Evolutionary conservation across 2,888 invertebrate species (phyloP), one percentile per base, ranked within the genome.

Genomic region (Oxytorus armatus): DNA sequence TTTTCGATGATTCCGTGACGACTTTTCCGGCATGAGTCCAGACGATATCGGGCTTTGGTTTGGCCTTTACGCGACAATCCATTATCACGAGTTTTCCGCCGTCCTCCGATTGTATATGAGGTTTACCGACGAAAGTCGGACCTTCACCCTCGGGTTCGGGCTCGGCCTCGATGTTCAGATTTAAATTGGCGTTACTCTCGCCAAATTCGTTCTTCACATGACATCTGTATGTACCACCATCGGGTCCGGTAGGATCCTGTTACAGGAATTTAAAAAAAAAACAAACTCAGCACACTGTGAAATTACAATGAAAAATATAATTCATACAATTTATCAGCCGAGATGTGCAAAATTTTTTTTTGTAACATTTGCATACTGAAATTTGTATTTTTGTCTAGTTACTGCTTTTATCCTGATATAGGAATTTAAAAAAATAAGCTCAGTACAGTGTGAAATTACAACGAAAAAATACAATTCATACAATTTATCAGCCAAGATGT

Each of bases 111-210:
- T 96, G 95, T 88, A 97, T 97, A 82, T 96, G 95, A 23, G 97
- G 97, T 92, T 97, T 97, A 89, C 97, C 97, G 83, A 97, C 95
- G 92, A 99, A 99, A 25, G 97, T 97, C 74, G 99, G 99, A 33
- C 98, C 97, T 90, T 97, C 97, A 59, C 97, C 97, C 93, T 97
- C 97, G 0, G 96, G 96, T 93, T 97, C 97, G n/a, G 97, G 96
- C 92, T 97, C 97, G 88, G 99, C 98, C 94, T 98, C 98, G 92
- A 99, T 98, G 92, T 99, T 99, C 76, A 99, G 93, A 89, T 98
- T 98, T 69, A 99, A 94, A 92, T 98, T 98, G 82, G 98, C 98
- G 92, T 98, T 98, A 88, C 98, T 97, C 93, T 99, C 99, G 82
- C 99, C 99, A 91, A 95, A 97, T 92, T 98, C 97, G 92, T 98